Conservation (phyloP, 2,797 vertebrate species). For the Pangasius larnaudii region DNA sequence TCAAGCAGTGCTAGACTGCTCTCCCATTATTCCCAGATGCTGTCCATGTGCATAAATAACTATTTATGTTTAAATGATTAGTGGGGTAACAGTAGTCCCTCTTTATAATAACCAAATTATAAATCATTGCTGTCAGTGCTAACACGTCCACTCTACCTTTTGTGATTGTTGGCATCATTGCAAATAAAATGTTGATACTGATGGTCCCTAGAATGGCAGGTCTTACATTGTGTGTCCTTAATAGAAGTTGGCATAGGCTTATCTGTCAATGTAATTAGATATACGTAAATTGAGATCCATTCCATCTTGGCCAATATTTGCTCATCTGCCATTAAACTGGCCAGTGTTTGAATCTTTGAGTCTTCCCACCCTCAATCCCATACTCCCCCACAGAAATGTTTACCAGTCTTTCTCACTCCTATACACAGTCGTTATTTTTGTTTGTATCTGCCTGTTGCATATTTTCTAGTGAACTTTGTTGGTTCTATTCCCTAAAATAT, state of each 20-base stretch:
- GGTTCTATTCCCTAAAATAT: not conserved
- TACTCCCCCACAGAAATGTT: not conserved
- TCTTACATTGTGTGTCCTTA: not conserved
- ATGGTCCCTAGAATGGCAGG: not conserved
- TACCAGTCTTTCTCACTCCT: not conserved
- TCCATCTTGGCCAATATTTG: not conserved
- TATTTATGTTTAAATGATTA: not conserved
- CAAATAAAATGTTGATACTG: not conserved
- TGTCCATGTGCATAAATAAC: not conserved
- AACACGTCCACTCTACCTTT: not conserved
- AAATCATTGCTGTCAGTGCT: not conserved
- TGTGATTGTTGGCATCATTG: not conserved
- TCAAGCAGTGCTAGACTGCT: too few relatives aligned
- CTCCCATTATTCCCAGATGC: not conserved
- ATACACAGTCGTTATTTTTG: not conserved
- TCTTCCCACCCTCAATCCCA: not conserved
- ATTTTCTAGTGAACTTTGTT: not conserved
- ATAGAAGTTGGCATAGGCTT: not conserved
- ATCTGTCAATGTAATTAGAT: not conserved
- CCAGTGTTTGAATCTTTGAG: not conserved
- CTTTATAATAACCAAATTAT: not conserved
- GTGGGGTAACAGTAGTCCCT: not conserved
- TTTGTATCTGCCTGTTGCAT: not conserved
- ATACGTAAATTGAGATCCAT: not conserved
- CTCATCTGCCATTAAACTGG: not conserved